Evolutionary conservation across 2,888 invertebrate species (phyloP), one percentile per base, ranked within the genome.

Genomic region (Atherix ibis): DNA sequence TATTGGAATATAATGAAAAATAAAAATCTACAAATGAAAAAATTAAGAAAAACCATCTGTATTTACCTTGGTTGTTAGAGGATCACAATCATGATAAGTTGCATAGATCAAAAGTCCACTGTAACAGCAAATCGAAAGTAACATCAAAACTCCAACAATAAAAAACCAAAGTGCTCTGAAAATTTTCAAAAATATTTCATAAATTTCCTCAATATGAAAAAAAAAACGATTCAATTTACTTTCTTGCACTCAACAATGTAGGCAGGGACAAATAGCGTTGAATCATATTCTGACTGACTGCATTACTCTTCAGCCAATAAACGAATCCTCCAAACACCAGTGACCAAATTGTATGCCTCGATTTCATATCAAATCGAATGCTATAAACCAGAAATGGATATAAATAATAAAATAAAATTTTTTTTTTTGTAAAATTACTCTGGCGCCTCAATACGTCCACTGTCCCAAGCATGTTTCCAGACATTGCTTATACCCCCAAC

Each of bases 81-180:
- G 91, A 61, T 91, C 89, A 51, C 91, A 91, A 27, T 73, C 68
- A 31, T 76, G 66, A 50, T 87, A 91, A 2, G 76, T 77, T 0
- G 89, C 87, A 54, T 78, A 91, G 43, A 91, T 81, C 1, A 91
- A 71, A 5, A 91, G 65, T 0, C 91, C 91, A 33, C 83, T 81
- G 50, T 82, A 81, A 47, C 82, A 81, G 51, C 85, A 82, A 48
- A 88, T 65, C 0, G 74, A 70, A 2, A 88, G 70, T 17, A 91
- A 72, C 8, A 67, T 59, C 35, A 77, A 64, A 33, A 88, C 77
- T 1, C 89, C 89, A 3, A 71, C 57, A 1, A 84, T 78, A 58
- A 88, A 76, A 40, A 83, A 73, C 72, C 57, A 59, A 52, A 66
- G 42, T 3, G 59, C 58, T 17, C 50, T 67, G 55, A 36, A 61